Conservation (phyloP, 1,140 invertebrate genomes). For the Drosophila ironensis region DNA sequence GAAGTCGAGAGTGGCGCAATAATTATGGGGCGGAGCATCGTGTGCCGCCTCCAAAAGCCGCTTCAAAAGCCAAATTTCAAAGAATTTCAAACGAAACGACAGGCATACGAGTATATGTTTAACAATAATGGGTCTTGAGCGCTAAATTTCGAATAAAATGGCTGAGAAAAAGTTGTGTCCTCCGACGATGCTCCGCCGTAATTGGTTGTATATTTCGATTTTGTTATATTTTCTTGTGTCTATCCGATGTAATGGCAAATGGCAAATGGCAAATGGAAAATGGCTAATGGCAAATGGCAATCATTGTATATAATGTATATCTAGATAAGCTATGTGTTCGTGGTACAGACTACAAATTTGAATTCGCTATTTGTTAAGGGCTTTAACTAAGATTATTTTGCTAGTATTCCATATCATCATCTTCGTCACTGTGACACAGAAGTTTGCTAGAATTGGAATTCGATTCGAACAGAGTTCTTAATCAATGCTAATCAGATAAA, state of each 20-base stretch:
- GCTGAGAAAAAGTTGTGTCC: conserved; percentile 34
- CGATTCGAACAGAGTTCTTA: conserved; percentile 55
- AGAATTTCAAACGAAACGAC: conserved; percentile 25
- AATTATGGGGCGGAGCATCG: conserved; percentile 41
- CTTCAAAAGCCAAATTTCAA: conserved; percentile 20
- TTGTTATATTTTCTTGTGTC: background rate
- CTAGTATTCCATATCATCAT: conserved; percentile 82
- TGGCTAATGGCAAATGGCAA: conserved; percentile 55
- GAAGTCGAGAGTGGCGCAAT: conserved; percentile 31
- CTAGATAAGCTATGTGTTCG: conserved; percentile 62
- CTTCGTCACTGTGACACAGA: conserved; percentile 82
- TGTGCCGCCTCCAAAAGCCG: conserved; percentile 20
- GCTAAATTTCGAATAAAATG: conserved; percentile 45
- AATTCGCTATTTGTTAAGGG: conserved; percentile 52
- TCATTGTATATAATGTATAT: conserved; percentile 44
- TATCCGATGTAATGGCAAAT: conserved; percentile 19
- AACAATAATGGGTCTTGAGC: conserved; percentile 34
- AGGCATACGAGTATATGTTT: conserved; percentile 27
- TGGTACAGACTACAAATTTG: conserved; percentile 70
- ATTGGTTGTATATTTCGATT: conserved; percentile 45
- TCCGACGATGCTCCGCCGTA: conserved; percentile 59
- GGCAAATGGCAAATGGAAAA: conserved; percentile 57
- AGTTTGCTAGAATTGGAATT: conserved; percentile 79
- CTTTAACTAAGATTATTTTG: conserved; percentile 67
- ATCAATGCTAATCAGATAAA: conserved; percentile 41